phyloP scores from a whole-genome alignment of 2,113 vertebrate species.

The Vulpes lagopus region DNA sequence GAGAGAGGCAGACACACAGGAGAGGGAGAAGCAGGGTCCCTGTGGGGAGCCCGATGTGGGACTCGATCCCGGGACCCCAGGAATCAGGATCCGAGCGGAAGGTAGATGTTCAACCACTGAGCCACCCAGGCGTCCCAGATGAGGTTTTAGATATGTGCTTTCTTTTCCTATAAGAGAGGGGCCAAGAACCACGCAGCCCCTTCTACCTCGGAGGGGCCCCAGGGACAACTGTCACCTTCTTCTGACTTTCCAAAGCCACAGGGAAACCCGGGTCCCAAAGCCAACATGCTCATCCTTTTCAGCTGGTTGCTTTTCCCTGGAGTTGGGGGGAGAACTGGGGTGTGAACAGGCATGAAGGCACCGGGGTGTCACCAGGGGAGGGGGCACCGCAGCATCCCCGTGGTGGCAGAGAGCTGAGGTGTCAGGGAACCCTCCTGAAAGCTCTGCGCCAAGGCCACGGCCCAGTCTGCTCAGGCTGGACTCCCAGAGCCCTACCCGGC shows the following conservation, averaged over 20 bases:
- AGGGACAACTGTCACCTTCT: too few relatives aligned
- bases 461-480: too few relatives aligned
- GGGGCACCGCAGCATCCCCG: not conserved
- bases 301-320: not conserved
- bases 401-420: too few relatives aligned
- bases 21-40: too few relatives aligned
- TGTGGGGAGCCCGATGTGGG: fast-evolving
- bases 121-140: too few relatives aligned
- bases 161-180: too few relatives aligned
- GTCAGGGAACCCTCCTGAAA: not conserved
- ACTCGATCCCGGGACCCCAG: too few relatives aligned
- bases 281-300: not conserved
- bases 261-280: not conserved
- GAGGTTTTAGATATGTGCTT: not conserved
- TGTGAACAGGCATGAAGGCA: not conserved
- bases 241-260: not conserved
- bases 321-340: too few relatives aligned
- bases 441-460: not conserved
- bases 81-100: too few relatives aligned
- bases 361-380: not conserved
- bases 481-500: not conserved
- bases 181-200: fast-evolving
- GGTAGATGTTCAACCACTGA: too few relatives aligned
- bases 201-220: fast-evolving
- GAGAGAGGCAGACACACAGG: too few relatives aligned